Conservation (phyloP, 2,113 vertebrate species). For the Oryzias javanicus region DNA sequence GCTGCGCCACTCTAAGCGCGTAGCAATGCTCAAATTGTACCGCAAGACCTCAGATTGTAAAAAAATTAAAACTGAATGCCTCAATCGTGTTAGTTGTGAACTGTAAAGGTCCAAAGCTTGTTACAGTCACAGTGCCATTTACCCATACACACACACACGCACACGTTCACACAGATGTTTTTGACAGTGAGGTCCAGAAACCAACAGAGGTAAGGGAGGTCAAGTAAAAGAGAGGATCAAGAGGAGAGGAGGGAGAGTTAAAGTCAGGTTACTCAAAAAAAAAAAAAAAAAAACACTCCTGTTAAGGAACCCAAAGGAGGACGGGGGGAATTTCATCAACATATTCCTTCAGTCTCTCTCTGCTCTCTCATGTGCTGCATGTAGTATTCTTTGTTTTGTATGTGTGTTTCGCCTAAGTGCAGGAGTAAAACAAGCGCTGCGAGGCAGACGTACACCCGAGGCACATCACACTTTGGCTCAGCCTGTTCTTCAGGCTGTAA, state of each 20-base stretch:
- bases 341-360: conserved; percentile 37
- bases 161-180: too few relatives aligned
- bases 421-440: conserved; percentile 27
- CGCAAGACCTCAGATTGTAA: too few relatives aligned
- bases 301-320: conserved; percentile 38
- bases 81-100: too few relatives aligned
- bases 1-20: too few relatives aligned
- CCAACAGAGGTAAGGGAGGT: too few relatives aligned
- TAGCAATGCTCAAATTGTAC: too few relatives aligned
- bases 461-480: conserved; percentile 16
- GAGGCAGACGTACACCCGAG: conserved; percentile 22
- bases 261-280: conserved; percentile 46
- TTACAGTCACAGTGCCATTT: too few relatives aligned
- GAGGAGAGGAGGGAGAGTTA: conserved; percentile 19
- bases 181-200: too few relatives aligned
- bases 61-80: too few relatives aligned
- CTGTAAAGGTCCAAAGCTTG: too few relatives aligned
- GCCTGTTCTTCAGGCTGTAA: conserved; percentile 11
- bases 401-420: conserved; percentile 14
- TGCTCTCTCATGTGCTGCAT: conserved; percentile 6
- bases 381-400: conserved; percentile 8
- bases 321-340: conserved; percentile 55
- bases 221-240: conserved; percentile 8
- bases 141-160: too few relatives aligned
- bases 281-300: too few relatives aligned